phyloP scores from a whole-genome alignment of 2,113 vertebrate species.

The Tinamus guttatus region DNA sequence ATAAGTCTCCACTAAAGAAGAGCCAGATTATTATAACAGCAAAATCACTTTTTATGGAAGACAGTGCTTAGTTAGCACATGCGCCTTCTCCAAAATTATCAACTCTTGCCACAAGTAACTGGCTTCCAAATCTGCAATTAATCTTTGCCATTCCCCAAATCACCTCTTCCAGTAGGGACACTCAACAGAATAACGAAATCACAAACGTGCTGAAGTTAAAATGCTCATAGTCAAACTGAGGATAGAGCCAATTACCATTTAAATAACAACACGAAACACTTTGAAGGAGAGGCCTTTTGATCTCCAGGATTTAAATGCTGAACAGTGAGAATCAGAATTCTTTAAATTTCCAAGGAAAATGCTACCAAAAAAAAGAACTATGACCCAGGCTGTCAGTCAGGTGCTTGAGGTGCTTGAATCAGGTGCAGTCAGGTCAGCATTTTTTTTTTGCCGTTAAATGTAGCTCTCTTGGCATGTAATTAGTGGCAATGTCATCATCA shows the following conservation, averaged over 20 bases:
- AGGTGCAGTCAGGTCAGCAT: too few relatives aligned
- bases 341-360: slow-evolving; percentile 54
- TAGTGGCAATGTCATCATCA: background rate
- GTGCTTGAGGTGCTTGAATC: too few relatives aligned
- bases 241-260: slow-evolving; percentile 73
- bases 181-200: slow-evolving; percentile 57
- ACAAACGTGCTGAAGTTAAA: slow-evolving; percentile 44
- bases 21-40: background rate
- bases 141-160: slow-evolving; percentile 22
- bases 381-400: background rate
- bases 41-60: slow-evolving; percentile 14
- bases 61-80: background rate
- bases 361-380: slow-evolving; percentile 15
- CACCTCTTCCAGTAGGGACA: slow-evolving; percentile 24
- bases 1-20: background rate
- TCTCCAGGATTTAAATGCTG: slow-evolving; percentile 52
- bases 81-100: background rate
- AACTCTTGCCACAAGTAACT: background rate
- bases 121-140: slow-evolving; percentile 30
- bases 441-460: slow-evolving; percentile 30
- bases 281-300: slow-evolving; percentile 74
- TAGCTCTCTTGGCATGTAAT: background rate
- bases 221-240: slow-evolving; percentile 43
- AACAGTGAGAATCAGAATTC: slow-evolving; percentile 52
- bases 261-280: slow-evolving; percentile 74